phyloP scores from a whole-genome alignment of 2,797 vertebrate species.

The Argyrosomus regius region DNA sequence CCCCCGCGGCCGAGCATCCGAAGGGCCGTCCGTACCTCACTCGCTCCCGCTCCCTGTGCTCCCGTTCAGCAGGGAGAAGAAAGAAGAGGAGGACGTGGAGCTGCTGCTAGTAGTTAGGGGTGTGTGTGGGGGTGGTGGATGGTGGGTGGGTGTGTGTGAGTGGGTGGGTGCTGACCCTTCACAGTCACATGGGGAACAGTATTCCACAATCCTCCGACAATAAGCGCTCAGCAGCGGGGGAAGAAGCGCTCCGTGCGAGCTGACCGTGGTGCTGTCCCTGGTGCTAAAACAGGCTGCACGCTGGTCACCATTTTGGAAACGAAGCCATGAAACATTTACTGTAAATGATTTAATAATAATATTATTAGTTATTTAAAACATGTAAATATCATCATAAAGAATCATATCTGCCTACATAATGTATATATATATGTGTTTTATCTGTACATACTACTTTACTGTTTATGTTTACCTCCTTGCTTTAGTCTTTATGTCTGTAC shows the following conservation, averaged over 20 bases:
- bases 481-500: too few relatives aligned
- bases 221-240: slow-evolving; percentile 1
- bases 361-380: too few relatives aligned
- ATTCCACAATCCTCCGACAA: slow-evolving; percentile 32
- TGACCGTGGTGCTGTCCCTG: slow-evolving; percentile 81
- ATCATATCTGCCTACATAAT: too few relatives aligned
- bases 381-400: too few relatives aligned
- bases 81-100: slow-evolving; percentile 69
- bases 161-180: slow-evolving; percentile 70
- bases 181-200: slow-evolving; percentile 69
- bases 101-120: slow-evolving; percentile 50
- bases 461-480: too few relatives aligned
- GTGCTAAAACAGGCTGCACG: slow-evolving; percentile 68
- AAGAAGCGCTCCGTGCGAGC: slow-evolving; percentile 7
- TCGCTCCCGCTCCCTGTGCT: slow-evolving; percentile 50
- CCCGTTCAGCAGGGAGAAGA: slow-evolving; percentile 74
- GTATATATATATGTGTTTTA: too few relatives aligned
- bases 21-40: slow-evolving; percentile 64
- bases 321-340: too few relatives aligned
- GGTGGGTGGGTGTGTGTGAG: slow-evolving; percentile 52
- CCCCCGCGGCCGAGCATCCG: slow-evolving; percentile 71
- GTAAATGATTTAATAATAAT: too few relatives aligned
- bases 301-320: too few relatives aligned
- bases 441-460: too few relatives aligned
- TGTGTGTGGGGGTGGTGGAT: slow-evolving; percentile 35